phyloP scores from a whole-genome alignment of 2,888 invertebrate genomes.

The Lamellibrachia columna region DNA sequence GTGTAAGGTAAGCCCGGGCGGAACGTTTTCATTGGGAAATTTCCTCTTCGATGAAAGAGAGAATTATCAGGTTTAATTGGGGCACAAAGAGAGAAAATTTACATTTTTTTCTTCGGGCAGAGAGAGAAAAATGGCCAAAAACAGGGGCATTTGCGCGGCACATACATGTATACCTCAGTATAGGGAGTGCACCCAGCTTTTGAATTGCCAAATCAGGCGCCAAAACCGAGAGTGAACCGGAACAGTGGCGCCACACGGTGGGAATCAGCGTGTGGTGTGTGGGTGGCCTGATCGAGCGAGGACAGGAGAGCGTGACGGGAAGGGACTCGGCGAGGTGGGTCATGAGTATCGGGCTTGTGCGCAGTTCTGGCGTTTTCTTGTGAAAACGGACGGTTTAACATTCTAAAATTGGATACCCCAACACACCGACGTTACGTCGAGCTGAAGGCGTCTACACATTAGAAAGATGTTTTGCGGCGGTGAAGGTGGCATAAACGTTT shows the following conservation, averaged over 20 bases:
- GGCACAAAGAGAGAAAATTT: no score
- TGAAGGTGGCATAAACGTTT: not conserved
- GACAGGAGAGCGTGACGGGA: not conserved
- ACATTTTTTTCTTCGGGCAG: no score
- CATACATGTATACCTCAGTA: no score
- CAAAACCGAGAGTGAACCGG: not conserved
- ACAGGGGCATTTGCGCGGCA: no score
- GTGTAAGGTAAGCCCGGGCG: no score
- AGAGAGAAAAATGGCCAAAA: no score
- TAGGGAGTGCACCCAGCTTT: not conserved
- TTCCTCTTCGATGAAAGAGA: no score
- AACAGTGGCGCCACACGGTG: constrained; percentile 1
- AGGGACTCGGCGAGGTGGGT: not conserved
- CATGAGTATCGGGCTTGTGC: not conserved
- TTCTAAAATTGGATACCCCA: not conserved
- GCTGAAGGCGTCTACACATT: not conserved
- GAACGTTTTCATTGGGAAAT: no score
- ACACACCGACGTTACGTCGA: not conserved
- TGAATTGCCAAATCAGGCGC: not conserved
- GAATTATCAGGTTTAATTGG: no score
- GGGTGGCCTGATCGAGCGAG: not conserved
- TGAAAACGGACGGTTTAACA: not conserved
- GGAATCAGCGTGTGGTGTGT: not conserved
- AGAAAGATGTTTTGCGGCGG: not conserved
- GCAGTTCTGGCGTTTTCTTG: not conserved